phyloP scores from a whole-genome alignment of 2,888 invertebrate genomes.

The Dasypolia templi region DNA sequence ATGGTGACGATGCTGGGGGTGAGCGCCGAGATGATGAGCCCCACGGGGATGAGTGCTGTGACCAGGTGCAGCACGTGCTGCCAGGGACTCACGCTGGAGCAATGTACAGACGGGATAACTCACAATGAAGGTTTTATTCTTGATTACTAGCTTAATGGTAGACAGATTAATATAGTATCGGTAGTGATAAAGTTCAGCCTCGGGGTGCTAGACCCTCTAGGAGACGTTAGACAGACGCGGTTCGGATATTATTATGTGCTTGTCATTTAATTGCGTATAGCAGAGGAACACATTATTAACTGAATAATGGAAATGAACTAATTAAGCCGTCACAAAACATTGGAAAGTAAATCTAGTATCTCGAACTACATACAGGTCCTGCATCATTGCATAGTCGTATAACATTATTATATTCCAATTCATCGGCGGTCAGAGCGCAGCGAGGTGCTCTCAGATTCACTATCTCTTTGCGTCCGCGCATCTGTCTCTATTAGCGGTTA shows the following conservation, averaged over 20 bases:
- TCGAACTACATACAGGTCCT: slow-evolving; percentile 3
- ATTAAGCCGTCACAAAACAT: neutral
- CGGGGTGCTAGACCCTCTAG: neutral
- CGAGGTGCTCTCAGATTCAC: slow-evolving; percentile 46
- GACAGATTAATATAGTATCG: neutral
- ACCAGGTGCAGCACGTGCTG: slow-evolving; percentile 91
- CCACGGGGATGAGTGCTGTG: slow-evolving; percentile 93
- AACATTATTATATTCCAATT: slow-evolving; percentile 28
- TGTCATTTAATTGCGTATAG: neutral
- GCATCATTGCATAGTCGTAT: slow-evolving; percentile 15
- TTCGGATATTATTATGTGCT: neutral
- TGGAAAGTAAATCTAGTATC: slow-evolving; percentile 44
- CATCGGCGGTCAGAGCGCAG: slow-evolving; percentile 27
- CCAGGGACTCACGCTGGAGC: slow-evolving; percentile 88
- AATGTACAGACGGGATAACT: neutral
- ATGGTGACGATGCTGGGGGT: slow-evolving; percentile 92
- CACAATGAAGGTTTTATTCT: neutral
- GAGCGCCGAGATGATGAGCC: slow-evolving; percentile 92
- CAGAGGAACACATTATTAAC: neutral
- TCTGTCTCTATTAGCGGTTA: slow-evolving; percentile 50
- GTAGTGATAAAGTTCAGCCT: neutral
- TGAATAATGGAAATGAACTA: neutral
- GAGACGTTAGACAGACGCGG: neutral
- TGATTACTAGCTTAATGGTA: neutral
- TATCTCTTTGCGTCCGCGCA: slow-evolving; percentile 47